A percentile compares a stretch with the other conserved stretches of the same genome.
These are phyloP conservation scores for Prosapia bicincta DNA, from an alignment of 2,888 invertebrate species.

Conservation along the genomic window DNA sequence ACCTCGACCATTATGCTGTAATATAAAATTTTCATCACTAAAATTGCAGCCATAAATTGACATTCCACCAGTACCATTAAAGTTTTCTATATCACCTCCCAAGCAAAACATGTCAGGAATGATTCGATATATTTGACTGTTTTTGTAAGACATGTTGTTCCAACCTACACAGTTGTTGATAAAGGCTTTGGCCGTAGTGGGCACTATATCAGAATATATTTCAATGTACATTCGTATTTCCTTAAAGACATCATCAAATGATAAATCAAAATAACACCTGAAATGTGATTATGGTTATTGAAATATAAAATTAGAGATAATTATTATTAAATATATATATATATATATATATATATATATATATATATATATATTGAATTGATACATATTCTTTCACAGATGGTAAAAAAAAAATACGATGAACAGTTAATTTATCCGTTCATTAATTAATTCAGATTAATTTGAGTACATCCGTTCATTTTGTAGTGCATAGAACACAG, in stretches of 20 bases:
- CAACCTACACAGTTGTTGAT: constrained; percentile 43
- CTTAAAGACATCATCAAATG: constrained; percentile 31
- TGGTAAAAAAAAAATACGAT: no score
- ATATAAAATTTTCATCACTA: constrained; percentile 28
- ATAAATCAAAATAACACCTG: constrained; percentile 20
- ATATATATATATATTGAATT: no score
- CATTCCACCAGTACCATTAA: constrained; percentile 23
- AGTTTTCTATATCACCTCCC: constrained; percentile 31
- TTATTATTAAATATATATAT: no score
- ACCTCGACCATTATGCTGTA: constrained; percentile 32
- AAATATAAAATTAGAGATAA: no score
- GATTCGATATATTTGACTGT: constrained; percentile 26
- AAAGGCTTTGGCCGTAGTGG: constrained; percentile 46
- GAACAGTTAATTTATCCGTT: no score
- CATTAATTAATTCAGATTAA: no score
- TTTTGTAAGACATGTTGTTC: constrained; percentile 45
- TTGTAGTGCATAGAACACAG: no score
- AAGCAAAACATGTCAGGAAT: constrained; percentile 26
- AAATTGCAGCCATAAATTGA: constrained; percentile 29
- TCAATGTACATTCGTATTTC: constrained; percentile 46
- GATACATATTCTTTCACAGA: no score
- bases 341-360: no score
- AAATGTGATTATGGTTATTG: no score
- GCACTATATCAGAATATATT: constrained; percentile 45
- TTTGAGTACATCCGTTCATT: no score